Percentiles rank a stretch among this genome's conserved stretches.
Conservation (phyloP, 2,113 vertebrate genomes). For the Aleadryas rufinucha region DNA sequence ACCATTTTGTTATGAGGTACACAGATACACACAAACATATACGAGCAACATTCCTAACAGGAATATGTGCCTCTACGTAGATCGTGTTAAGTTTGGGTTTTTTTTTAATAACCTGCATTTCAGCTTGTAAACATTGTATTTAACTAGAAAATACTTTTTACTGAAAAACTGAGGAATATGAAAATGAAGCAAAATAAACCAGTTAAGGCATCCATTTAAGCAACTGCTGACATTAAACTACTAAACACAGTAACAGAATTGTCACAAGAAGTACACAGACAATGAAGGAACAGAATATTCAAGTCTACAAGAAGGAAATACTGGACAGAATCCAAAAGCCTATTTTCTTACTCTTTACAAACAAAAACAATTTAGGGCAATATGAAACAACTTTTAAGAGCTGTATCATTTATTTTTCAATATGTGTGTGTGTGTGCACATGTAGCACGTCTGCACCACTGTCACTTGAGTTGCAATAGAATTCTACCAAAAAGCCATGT, state of each 20-base stretch:
- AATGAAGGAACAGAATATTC: not conserved
- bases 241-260: not conserved
- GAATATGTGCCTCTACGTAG: not conserved
- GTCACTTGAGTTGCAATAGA: not conserved
- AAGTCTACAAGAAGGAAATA: not conserved
- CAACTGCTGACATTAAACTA: not conserved
- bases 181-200: not conserved
- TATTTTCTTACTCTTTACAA: not conserved
- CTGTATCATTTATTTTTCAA: not conserved
- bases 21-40: not conserved
- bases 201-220: not conserved
- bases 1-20: not conserved
- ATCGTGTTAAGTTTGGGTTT: not conserved
- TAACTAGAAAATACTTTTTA: not conserved
- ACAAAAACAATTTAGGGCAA: not conserved
- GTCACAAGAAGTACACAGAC: not conserved
- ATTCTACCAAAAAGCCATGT: not conserved
- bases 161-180: not conserved
- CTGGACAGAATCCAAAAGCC: not conserved
- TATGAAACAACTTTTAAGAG: not conserved
- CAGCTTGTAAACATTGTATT: not conserved
- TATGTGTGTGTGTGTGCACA: no score
- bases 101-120: not conserved
- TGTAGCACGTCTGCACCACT: not conserved
- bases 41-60: not conserved